These are phyloP conservation scores for Drosophila subsilvestris DNA, from an alignment of 2,888 invertebrate genomes.

Conservation along the genomic window DNA sequence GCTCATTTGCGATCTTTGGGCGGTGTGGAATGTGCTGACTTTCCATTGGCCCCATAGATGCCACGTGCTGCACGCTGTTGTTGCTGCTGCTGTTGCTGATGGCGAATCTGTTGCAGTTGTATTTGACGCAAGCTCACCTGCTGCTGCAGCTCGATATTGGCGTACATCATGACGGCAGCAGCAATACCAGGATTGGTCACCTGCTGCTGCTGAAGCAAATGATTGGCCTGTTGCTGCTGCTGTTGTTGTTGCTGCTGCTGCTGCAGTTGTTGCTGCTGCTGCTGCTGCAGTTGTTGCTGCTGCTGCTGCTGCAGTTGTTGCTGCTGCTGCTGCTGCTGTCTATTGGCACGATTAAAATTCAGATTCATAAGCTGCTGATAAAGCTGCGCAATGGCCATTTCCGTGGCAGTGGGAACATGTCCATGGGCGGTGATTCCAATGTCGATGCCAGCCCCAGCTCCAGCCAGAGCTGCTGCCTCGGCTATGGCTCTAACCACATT, in stretches of 20 bases:
- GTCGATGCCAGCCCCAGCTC: background rate
- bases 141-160: slow-evolving; percentile 39
- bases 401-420: background rate
- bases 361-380: slow-evolving; percentile 14
- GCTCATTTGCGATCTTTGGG: background rate
- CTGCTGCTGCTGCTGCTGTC: slow-evolving; percentile 28
- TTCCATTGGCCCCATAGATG: slow-evolving; percentile 50
- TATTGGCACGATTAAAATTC: too few relatives aligned
- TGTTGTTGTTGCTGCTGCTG: slow-evolving; percentile 12
- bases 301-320: slow-evolving; percentile 30
- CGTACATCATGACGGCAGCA: slow-evolving; percentile 36
- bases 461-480: slow-evolving; percentile 5
- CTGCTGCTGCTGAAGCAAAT: slow-evolving; percentile 18
- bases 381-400: slow-evolving; percentile 3
- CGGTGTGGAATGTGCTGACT: background rate
- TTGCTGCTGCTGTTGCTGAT: slow-evolving; percentile 30
- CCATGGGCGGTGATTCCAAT: background rate
- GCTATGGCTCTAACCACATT: background rate
- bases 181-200: slow-evolving; percentile 12
- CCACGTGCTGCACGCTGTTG: slow-evolving; percentile 41
- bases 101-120: slow-evolving; percentile 32
- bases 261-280: background rate
- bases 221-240: slow-evolving; percentile 3
- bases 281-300: background rate
- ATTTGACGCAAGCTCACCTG: slow-evolving; percentile 35